Conservation (phyloP, 2,888 invertebrate species). For the Apodemia duryi region DNA sequence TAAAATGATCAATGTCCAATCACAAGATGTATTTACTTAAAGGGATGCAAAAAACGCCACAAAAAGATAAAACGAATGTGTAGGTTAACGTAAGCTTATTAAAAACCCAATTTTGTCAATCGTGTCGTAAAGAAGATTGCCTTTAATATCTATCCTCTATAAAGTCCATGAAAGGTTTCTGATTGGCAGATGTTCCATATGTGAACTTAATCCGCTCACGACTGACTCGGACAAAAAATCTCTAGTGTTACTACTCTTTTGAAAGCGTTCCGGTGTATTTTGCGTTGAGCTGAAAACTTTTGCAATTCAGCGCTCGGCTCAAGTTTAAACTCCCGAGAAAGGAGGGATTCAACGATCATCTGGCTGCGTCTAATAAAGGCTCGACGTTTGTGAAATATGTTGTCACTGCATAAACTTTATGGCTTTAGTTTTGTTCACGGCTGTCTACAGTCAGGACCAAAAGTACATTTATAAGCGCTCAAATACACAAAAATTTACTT, state of each 20-base stretch:
- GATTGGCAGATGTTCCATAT: slow-evolving; percentile 50
- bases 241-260: slow-evolving; percentile 58
- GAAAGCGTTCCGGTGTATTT: slow-evolving; percentile 77
- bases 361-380: slow-evolving; percentile 67
- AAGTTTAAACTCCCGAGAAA: slow-evolving; percentile 63
- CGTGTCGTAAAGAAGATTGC: slow-evolving; percentile 29
- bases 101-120: slow-evolving; percentile 25
- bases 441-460: slow-evolving; percentile 38
- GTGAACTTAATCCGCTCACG: slow-evolving; percentile 60
- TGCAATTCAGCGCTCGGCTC: slow-evolving; percentile 62
- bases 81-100: slow-evolving; percentile 12
- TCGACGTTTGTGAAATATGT: slow-evolving; percentile 68
- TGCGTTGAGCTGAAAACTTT: slow-evolving; percentile 74
- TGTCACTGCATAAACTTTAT: slow-evolving; percentile 76
- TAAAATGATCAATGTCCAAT: background rate
- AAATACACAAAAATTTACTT: too few species aligned
- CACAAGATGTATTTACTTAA: background rate
- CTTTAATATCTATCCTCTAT: slow-evolving; percentile 35
- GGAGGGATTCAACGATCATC: slow-evolving; percentile 63
- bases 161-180: slow-evolving; percentile 55
- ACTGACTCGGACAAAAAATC: slow-evolving; percentile 50
- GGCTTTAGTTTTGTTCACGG: slow-evolving; percentile 57
- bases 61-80: background rate
- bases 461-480: slow-evolving; percentile 33
- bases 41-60: slow-evolving; percentile 3